Evolutionary conservation across 2,888 invertebrate genomes (phyloP).

Genomic region (Amphipoea lucens): DNA sequence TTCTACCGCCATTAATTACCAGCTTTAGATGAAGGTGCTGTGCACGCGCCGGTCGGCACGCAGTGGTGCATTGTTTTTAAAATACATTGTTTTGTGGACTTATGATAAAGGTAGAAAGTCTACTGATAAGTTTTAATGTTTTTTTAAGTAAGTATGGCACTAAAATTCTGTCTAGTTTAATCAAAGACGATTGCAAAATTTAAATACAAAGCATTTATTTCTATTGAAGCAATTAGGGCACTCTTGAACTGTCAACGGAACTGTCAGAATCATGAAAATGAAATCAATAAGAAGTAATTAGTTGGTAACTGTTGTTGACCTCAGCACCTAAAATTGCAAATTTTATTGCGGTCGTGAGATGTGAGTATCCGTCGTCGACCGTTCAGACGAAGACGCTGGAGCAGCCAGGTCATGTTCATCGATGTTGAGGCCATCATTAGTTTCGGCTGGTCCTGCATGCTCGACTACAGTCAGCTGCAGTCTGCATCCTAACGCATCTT

Average conservation of each 20-base stretch:
- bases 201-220: not conserved
- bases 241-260: not conserved
- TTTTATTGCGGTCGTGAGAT: not conserved
- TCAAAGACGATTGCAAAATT: not conserved
- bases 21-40: not conserved
- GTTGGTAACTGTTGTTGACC: not conserved
- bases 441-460: not conserved
- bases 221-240: not conserved
- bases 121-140: not conserved
- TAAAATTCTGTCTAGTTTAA: no score
- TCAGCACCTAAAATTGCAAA: not conserved
- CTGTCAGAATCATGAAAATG: not conserved
- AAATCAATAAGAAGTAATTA: not conserved
- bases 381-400: not conserved
- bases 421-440: not conserved
- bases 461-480: not conserved
- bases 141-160: not conserved
- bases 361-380: not conserved
- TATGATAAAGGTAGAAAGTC: not conserved
- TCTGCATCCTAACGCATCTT: not conserved
- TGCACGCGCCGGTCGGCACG: conserved; percentile 38
- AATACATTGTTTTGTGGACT: not conserved
- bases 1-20: conserved; percentile 19
- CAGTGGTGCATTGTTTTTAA: conserved; percentile 1
- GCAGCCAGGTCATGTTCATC: not conserved